phyloP scores from a whole-genome alignment of 2,888 invertebrate genomes.

The Encarsia formosa region DNA sequence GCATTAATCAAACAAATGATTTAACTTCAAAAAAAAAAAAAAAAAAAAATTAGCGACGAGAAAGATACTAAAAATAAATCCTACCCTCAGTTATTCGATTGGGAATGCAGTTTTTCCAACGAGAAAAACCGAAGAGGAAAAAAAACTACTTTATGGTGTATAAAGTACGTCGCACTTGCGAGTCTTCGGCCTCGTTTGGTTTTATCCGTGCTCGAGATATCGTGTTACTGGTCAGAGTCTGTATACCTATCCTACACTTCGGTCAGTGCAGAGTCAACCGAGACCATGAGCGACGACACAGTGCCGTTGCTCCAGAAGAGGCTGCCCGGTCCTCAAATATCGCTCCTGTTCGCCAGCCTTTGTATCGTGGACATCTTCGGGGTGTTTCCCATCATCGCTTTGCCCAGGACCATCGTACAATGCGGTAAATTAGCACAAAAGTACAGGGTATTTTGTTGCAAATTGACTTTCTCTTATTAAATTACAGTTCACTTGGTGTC shows the following conservation, averaged over 20 bases:
- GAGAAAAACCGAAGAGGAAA: no score
- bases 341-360: constrained; percentile 66
- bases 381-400: constrained; percentile 74
- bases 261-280: neutral
- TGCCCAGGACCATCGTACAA: constrained; percentile 70
- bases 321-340: constrained; percentile 57
- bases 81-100: no score
- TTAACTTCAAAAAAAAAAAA: no score
- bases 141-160: no score
- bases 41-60: no score
- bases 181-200: constrained; percentile 10
- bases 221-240: no score
- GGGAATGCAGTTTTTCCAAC: no score
- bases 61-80: no score
- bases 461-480: neutral
- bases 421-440: constrained; percentile 59
- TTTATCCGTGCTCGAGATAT: no score
- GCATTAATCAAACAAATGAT: no score
- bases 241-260: no score
- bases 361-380: constrained; percentile 81
- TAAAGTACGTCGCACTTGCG: constrained; percentile 5
- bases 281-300: constrained; percentile 39
- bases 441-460: neutral
- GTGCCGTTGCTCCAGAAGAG: constrained; percentile 36
- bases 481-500: no score